Conservation (phyloP, 2,797 vertebrate genomes). For the Chelonia mydas region DNA sequence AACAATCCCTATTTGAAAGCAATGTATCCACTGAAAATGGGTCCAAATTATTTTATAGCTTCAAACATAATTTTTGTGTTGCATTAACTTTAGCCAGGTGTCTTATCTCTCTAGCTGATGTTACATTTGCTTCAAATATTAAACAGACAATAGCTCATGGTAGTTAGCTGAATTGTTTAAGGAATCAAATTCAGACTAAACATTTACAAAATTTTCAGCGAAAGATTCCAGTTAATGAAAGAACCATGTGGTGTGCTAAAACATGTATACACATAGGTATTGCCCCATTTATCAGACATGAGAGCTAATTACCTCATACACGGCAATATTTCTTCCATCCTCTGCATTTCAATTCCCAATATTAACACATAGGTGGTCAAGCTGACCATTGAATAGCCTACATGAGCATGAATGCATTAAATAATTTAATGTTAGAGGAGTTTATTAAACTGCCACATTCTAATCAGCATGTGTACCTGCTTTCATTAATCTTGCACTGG, state of each 20-base stretch:
- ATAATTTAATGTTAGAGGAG: constrained; percentile 94
- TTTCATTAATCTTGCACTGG: constrained; percentile 89
- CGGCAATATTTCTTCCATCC: constrained; percentile 92
- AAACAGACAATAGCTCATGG: constrained; percentile 67
- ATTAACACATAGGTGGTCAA: constrained; percentile 96
- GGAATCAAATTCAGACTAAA: constrained; percentile 85
- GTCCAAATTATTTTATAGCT: constrained; percentile 71
- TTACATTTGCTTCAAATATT: constrained; percentile 80
- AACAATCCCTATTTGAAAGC: constrained; percentile 37
- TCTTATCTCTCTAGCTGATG: constrained; percentile 72
- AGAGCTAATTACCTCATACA: constrained; percentile 97
- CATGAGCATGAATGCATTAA: constrained; percentile 99
- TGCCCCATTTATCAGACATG: constrained; percentile 97
- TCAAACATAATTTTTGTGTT: constrained; percentile 73
- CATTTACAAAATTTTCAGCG: constrained; percentile 87
- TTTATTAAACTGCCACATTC: constrained; percentile 94
- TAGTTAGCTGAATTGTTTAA: constrained; percentile 80
- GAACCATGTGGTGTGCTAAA: constrained; percentile 89
- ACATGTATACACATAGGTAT: constrained; percentile 99
- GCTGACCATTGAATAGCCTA: constrained; percentile 91
- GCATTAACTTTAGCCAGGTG: constrained; percentile 75
- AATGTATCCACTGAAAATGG: constrained; percentile 53
- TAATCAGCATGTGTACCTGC: constrained; percentile 90
- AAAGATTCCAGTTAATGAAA: constrained; percentile 92
- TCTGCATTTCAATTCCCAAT: constrained; percentile 94